These are phyloP conservation scores for Psephotus haematonotus DNA, from an alignment of 2,113 vertebrate genomes.

Conservation along the genomic window DNA sequence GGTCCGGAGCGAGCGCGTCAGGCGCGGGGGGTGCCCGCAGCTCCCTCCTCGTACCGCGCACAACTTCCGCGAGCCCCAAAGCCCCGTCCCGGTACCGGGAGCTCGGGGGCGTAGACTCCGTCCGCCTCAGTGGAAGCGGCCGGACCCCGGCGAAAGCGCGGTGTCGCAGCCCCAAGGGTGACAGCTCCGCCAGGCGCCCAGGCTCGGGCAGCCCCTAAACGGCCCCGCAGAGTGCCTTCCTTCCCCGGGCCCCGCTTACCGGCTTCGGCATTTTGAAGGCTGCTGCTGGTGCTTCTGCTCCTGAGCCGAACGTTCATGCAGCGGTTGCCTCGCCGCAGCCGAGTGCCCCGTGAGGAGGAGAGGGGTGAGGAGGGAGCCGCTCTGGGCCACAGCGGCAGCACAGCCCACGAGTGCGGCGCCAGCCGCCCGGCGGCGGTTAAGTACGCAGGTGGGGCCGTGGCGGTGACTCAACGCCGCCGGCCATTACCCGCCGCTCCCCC, in stretches of 20 bases:
- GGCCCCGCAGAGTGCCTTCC: background rate
- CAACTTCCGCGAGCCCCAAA: background rate
- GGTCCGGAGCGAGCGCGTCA: background rate
- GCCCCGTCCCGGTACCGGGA: background rate
- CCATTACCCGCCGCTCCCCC: background rate
- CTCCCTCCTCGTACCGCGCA: background rate
- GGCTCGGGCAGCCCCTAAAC: background rate
- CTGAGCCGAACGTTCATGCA: background rate
- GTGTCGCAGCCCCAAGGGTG: background rate
- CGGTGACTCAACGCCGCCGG: constrained; percentile 12
- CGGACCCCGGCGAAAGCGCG: background rate
- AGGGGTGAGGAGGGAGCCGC: background rate
- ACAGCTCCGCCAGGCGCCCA: too few relatives aligned
- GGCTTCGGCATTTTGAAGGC: constrained; percentile 49
- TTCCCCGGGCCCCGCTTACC: background rate
- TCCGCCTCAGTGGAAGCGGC: background rate
- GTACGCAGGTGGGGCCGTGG: constrained; percentile 50
- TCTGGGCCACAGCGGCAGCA: background rate
- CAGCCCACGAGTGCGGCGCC: background rate
- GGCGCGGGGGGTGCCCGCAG: background rate
- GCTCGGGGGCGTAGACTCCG: background rate
- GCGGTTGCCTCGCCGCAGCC: background rate
- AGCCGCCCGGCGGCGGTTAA: constrained; percentile 34
- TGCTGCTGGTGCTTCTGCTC: background rate
- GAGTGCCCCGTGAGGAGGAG: background rate